A percentile compares a stretch with the other conserved stretches of the same genome.
Evolutionary conservation across 2,888 invertebrate species (phyloP).

Genomic region (Exocentrus adspersus): DNA sequence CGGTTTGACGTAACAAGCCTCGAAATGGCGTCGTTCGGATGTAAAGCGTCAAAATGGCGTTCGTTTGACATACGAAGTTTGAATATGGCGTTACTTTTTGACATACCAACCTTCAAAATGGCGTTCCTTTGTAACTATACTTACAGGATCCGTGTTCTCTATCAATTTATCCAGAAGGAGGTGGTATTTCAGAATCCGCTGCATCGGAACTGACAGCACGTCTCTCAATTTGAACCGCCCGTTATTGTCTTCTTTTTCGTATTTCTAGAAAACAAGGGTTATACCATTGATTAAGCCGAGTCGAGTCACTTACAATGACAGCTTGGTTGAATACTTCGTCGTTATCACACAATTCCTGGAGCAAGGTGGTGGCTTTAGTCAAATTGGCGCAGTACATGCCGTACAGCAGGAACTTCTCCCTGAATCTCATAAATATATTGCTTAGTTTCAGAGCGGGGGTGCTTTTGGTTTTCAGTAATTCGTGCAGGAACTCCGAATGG

Average conservation of each 20-base stretch:
- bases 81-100: too few species aligned
- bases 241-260: slow-evolving; percentile 93
- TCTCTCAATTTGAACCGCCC: slow-evolving; percentile 95
- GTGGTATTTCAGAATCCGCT: slow-evolving; percentile 97
- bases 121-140: too few species aligned
- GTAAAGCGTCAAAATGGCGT: too few species aligned
- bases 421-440: slow-evolving; percentile 89
- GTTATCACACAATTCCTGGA: slow-evolving; percentile 79
- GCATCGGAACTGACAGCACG: slow-evolving; percentile 97
- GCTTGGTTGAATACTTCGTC: slow-evolving; percentile 74
- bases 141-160: slow-evolving; percentile 84
- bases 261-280: slow-evolving; percentile 72
- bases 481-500: slow-evolving; percentile 85
- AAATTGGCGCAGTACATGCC: slow-evolving; percentile 97
- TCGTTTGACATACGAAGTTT: too few species aligned
- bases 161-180: slow-evolving; percentile 89
- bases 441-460: slow-evolving; percentile 73
- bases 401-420: slow-evolving; percentile 91
- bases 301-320: slow-evolving; percentile 69
- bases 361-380: slow-evolving; percentile 84
- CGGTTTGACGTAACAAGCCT: too few species aligned
- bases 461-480: slow-evolving; percentile 78
- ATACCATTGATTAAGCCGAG: too few species aligned
- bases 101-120: too few species aligned
- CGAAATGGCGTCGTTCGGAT: too few species aligned